A percentile compares a stretch with the other conserved stretches of the same genome.
These are phyloP conservation scores for Carcina quercana DNA, from an alignment of 2,888 invertebrate genomes.

Conservation along the genomic window DNA sequence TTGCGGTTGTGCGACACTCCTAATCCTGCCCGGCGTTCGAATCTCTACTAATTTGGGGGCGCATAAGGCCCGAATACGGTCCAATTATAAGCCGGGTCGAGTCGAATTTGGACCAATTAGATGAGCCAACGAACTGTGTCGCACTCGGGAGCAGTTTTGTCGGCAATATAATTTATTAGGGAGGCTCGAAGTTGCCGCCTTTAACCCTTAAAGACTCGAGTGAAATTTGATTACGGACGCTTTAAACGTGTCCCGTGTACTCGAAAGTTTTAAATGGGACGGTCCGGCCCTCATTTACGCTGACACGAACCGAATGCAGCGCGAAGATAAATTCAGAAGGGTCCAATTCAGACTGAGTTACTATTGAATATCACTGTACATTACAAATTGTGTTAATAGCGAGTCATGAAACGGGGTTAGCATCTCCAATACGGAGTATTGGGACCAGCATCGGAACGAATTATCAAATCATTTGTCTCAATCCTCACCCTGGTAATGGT, in stretches of 20 bases:
- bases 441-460: slow-evolving; percentile 18
- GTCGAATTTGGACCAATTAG: slow-evolving; percentile 72
- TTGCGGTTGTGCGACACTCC: slow-evolving; percentile 40
- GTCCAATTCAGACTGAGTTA: too few species aligned
- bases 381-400: slow-evolving; percentile 18
- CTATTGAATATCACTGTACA: too few species aligned
- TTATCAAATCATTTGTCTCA: slow-evolving; percentile 50
- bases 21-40: slow-evolving; percentile 55
- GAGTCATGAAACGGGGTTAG: slow-evolving; percentile 22
- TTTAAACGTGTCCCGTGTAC: slow-evolving; percentile 59
- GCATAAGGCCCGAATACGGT: slow-evolving; percentile 53
- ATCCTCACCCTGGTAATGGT: slow-evolving; percentile 30
- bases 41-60: slow-evolving; percentile 60
- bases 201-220: slow-evolving; percentile 71
- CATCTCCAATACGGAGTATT: slow-evolving; percentile 9
- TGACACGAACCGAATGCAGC: slow-evolving; percentile 16
- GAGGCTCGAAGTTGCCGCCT: slow-evolving; percentile 66
- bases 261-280: slow-evolving; percentile 61
- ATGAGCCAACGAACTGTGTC: slow-evolving; percentile 72
- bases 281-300: slow-evolving; percentile 32
- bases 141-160: slow-evolving; percentile 70
- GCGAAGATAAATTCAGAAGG: slow-evolving; percentile 22
- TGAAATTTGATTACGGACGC: slow-evolving; percentile 70
- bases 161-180: slow-evolving; percentile 74
- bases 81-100: slow-evolving; percentile 68